Conservation (phyloP, 2,888 invertebrate species). For the Coremacera marginata region DNA sequence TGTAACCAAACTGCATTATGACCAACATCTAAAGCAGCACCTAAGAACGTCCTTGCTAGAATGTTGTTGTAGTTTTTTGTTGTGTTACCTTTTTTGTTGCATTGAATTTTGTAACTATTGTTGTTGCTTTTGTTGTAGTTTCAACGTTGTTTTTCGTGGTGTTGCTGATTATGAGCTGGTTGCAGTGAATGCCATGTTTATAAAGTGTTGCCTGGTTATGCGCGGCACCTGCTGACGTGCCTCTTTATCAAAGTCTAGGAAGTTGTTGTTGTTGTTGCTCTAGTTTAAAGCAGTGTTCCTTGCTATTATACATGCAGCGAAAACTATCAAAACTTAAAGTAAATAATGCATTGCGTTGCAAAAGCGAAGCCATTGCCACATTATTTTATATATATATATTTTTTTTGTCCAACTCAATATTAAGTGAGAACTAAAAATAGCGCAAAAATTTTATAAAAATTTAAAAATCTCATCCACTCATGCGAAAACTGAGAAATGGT, state of each 20-base stretch:
- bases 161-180: constrained; percentile 27
- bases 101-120: not conserved
- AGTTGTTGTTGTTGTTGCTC: constrained; percentile 4
- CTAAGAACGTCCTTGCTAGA: not conserved
- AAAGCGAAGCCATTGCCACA: no score
- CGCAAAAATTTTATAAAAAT: no score
- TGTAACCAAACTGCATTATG: not conserved
- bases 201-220: constrained; percentile 23
- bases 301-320: not conserved
- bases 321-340: no score
- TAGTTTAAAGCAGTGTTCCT: not conserved
- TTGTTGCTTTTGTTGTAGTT: constrained; percentile 3
- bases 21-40: constrained; percentile 32
- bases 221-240: constrained; percentile 24
- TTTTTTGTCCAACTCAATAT: no score
- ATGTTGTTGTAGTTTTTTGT: constrained; percentile 29
- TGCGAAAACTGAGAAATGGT: no score
- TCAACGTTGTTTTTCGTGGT: constrained; percentile 3
- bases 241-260: constrained; percentile 4
- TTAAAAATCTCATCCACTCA: no score
- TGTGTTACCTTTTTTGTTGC: not conserved
- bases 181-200: constrained; percentile 1
- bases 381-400: no score
- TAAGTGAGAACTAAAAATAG: no score
- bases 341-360: no score